phyloP scores from a whole-genome alignment of 2,113 vertebrate species.

The Genyomyrus donnyi region DNA sequence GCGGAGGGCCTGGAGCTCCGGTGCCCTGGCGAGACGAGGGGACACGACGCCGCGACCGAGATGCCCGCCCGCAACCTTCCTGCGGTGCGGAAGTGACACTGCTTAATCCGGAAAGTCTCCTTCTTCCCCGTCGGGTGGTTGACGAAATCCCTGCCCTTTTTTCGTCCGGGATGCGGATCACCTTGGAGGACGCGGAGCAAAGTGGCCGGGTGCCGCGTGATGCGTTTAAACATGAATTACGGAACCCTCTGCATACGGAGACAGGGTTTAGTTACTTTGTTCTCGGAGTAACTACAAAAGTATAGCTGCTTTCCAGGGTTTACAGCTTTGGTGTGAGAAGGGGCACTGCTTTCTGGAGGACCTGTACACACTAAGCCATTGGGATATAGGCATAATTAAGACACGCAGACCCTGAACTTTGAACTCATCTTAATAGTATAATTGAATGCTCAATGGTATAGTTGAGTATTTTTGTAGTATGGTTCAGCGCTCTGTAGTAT shows the following conservation, averaged over 20 bases:
- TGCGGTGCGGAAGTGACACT: not conserved
- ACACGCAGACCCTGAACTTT: not conserved
- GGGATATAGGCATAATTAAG: not conserved
- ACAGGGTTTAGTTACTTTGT: not conserved
- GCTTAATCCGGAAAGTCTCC: not conserved
- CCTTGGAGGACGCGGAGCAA: not conserved
- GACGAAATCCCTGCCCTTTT: not conserved
- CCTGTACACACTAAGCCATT: not conserved
- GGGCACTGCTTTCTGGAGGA: not conserved
- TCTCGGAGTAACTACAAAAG: not conserved
- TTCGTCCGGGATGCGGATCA: not conserved
- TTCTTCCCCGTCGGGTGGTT: not conserved
- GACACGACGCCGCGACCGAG: not conserved
- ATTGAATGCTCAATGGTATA: not conserved
- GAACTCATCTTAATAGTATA: not conserved
- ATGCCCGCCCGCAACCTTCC: not conserved
- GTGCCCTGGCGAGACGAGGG: not conserved
- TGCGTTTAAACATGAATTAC: not conserved
- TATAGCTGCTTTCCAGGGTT: not conserved
- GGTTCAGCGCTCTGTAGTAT: not conserved
- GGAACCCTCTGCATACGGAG: not conserved
- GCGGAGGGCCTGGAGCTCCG: not conserved
- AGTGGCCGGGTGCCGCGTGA: not conserved
- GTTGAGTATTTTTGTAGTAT: not conserved
- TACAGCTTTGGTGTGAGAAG: not conserved